Percentiles rank a stretch among this genome's conserved stretches.
These are phyloP conservation scores for Synergus itoensis DNA, from an alignment of 2,888 invertebrate genomes.

Conservation along the genomic window DNA sequence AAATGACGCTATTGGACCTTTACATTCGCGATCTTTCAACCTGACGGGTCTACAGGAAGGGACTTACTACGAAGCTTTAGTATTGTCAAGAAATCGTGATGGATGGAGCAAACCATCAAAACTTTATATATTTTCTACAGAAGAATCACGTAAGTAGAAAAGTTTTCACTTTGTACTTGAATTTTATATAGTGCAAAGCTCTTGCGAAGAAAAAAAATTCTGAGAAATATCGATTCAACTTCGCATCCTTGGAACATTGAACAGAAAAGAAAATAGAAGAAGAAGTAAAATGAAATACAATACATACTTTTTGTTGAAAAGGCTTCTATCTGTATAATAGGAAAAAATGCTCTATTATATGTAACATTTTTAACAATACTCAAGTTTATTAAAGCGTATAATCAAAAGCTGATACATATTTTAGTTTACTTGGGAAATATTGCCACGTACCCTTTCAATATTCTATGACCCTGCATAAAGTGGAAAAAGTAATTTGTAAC, in stretches of 20 bases:
- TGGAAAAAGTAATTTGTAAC: constrained; percentile 3
- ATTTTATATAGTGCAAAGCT: neutral
- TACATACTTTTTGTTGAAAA: neutral
- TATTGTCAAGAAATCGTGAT: constrained; percentile 89
- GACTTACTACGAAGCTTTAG: constrained; percentile 87
- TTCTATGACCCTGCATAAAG: neutral
- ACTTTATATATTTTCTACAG: constrained; percentile 87
- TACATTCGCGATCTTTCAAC: constrained; percentile 88
- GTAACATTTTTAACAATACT: neutral
- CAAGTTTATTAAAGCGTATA: neutral
- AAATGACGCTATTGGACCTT: constrained; percentile 80
- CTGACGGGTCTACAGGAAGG: constrained; percentile 86
- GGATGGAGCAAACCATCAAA: constrained; percentile 92
- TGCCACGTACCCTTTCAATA: neutral
- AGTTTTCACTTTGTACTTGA: neutral
- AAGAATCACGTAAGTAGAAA: constrained; percentile 82
- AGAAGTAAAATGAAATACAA: neutral
- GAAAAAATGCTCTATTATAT: neutral
- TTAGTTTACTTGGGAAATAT: neutral
- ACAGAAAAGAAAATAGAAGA: neutral
- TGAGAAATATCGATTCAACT: neutral
- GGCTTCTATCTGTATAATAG: neutral
- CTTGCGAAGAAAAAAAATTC: neutral
- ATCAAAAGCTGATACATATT: neutral
- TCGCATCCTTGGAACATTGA: neutral